Evolutionary conservation across 2,113 vertebrate genomes (phyloP).

Genomic region (Xiphophorus hellerii): DNA sequence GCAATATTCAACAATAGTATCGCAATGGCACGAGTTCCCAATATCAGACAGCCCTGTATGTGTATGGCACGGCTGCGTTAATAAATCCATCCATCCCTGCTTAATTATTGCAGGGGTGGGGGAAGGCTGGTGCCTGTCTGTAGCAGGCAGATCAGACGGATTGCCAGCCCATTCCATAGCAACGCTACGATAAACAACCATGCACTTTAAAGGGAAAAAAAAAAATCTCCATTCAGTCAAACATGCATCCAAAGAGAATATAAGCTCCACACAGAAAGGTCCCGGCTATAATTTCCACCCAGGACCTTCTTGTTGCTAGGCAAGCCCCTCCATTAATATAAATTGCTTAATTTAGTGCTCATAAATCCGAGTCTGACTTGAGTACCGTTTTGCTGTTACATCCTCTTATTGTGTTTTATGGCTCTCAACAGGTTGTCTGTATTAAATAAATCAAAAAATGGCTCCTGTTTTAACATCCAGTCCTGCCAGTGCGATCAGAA

Average conservation of each 20-base stretch:
- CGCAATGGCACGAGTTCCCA: neutral
- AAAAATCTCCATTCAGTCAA: too few species aligned
- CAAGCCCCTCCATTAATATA: neutral
- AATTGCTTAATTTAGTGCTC: neutral
- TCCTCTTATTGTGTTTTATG: neutral
- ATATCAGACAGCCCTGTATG: neutral
- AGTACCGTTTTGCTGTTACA: neutral
- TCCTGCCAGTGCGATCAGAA: neutral
- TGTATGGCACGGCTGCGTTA: neutral
- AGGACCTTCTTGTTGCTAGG: neutral
- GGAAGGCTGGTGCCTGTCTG: neutral
- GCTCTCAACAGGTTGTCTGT: neutral
- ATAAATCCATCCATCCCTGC: neutral
- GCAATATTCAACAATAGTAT: neutral
- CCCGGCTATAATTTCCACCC: neutral
- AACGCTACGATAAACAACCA: neutral
- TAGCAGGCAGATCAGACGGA: neutral
- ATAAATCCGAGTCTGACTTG: neutral
- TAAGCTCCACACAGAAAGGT: neutral
- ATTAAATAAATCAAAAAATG: neutral
- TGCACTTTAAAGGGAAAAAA: neutral
- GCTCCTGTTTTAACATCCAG: conserved; percentile 4
- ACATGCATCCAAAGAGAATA: too few species aligned
- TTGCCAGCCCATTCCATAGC: neutral
- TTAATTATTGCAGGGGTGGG: neutral